These are phyloP conservation scores for Diaprepes abbreviatus DNA, from an alignment of 2,888 invertebrate genomes.

Conservation along the genomic window DNA sequence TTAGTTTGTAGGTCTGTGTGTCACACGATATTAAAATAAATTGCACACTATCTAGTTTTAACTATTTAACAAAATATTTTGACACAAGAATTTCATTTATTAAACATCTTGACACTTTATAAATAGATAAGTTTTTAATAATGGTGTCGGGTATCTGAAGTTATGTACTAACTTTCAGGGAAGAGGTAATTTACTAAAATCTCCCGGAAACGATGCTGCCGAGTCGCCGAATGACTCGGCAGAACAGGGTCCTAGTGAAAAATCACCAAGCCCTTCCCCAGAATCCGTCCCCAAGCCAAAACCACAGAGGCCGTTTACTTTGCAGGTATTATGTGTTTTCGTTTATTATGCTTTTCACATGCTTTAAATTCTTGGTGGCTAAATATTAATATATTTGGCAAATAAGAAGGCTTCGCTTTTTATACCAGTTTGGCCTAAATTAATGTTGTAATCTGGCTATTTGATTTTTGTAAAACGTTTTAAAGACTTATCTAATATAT, in stretches of 20 bases:
- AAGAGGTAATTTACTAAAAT: slow-evolving; percentile 68
- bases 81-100: background rate
- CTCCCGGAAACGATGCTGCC: slow-evolving; percentile 56
- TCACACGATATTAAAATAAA: too few species aligned
- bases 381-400: too few species aligned
- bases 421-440: too few species aligned
- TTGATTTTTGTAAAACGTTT: too few species aligned
- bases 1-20: background rate
- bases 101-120: background rate
- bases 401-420: too few species aligned
- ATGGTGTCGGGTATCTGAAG: slow-evolving; percentile 42
- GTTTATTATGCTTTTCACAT: slow-evolving; percentile 29
- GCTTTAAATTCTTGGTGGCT: too few species aligned
- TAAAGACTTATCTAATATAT: too few species aligned
- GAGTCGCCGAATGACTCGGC: slow-evolving; percentile 51
- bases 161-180: slow-evolving; percentile 67
- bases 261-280: slow-evolving; percentile 44
- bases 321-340: slow-evolving; percentile 68
- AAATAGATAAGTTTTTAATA: slow-evolving; percentile 12
- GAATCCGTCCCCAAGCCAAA: slow-evolving; percentile 63
- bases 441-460: too few species aligned
- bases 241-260: slow-evolving; percentile 35
- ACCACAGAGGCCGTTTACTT: slow-evolving; percentile 73
- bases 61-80: background rate
- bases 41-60: background rate